A percentile compares a stretch with the other conserved stretches of the same genome.
Evolutionary conservation across 2,797 vertebrate species (phyloP).

Genomic region (Trichosurus vulpecula): DNA sequence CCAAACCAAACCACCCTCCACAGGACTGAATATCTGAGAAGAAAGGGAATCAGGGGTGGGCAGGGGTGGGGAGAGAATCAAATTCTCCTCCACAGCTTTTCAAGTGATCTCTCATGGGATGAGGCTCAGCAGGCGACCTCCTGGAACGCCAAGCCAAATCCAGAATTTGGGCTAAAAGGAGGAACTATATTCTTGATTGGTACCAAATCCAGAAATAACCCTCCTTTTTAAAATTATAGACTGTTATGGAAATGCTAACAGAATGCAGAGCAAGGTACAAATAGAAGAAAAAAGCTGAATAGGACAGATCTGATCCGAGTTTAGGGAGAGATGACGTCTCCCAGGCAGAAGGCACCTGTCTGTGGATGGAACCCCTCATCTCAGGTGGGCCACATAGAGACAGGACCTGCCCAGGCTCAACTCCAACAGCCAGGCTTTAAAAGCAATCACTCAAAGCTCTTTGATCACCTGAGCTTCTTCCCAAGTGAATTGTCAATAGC

Average conservation of each 20-base stretch:
- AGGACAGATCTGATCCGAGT: accelerated
- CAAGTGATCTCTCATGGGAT: neutral
- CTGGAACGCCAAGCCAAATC: neutral
- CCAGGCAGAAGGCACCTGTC: neutral
- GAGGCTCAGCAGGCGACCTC: neutral
- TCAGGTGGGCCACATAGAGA: neutral
- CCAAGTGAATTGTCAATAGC: too few relatives aligned
- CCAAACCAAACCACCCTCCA: accelerated
- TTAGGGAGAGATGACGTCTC: neutral
- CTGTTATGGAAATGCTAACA: neutral
- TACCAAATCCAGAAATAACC: conserved; percentile 39
- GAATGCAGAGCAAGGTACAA: neutral
- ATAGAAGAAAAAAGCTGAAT: neutral
- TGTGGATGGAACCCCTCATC: neutral
- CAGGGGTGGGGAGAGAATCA: neutral
- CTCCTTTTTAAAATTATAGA: conserved; percentile 48
- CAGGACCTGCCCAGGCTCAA: neutral
- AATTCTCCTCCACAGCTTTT: neutral
- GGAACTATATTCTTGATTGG: neutral
- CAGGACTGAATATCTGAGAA: neutral
- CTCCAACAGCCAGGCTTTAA: too few relatives aligned
- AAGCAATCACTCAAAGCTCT: neutral
- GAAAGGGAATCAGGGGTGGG: neutral
- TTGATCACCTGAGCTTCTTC: neutral
- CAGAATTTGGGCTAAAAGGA: neutral